These are phyloP conservation scores for Mystacornis crossleyi DNA, from an alignment of 2,113 vertebrate genomes.

Conservation along the genomic window DNA sequence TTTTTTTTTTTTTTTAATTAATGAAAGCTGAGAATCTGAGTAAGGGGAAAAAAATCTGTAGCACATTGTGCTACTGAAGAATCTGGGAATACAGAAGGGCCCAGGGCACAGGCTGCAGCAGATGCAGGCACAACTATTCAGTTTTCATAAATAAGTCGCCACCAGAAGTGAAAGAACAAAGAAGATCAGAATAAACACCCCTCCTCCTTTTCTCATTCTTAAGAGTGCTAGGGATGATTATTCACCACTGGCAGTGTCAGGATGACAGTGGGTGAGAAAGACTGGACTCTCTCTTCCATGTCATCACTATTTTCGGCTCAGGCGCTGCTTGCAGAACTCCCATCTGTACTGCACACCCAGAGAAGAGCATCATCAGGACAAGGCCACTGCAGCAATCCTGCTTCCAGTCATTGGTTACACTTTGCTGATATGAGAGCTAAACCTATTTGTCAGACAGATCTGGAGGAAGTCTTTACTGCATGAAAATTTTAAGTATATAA, in stretches of 20 bases:
- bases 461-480: neutral
- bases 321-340: neutral
- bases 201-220: neutral
- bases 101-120: neutral
- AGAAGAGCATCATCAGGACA: neutral
- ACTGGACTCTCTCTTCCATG: neutral
- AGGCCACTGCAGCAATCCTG: neutral
- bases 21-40: conserved; percentile 3
- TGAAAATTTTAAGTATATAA: neutral
- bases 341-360: neutral
- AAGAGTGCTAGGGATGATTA: neutral
- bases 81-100: neutral
- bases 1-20: neutral
- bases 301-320: neutral
- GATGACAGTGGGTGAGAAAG: neutral
- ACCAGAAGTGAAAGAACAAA: neutral
- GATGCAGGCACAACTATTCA: neutral
- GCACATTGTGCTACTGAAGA: neutral
- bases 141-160: neutral
- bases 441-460: neutral
- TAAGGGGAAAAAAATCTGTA: neutral
- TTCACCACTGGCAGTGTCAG: neutral
- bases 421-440: neutral
- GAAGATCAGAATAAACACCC: neutral
- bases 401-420: neutral